These are phyloP conservation scores for Bos taurus DNA, from an alignment of 2,113 vertebrate genomes.

Conservation along the genomic window DNA sequence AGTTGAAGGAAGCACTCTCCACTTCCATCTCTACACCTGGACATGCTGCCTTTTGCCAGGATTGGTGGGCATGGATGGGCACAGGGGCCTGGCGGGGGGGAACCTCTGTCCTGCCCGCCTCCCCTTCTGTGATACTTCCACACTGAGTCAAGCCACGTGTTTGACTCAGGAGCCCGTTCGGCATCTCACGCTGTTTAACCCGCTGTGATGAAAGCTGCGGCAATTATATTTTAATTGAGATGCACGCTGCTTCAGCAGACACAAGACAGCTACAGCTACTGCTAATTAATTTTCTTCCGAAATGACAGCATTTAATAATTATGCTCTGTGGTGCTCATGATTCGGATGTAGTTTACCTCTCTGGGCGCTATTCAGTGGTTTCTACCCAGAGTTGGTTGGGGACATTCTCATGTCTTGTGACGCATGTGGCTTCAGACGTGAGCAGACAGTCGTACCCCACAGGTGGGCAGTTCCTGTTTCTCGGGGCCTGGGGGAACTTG, in stretches of 20 bases:
- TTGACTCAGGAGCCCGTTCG: conserved; percentile 36
- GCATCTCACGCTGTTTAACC: conserved; percentile 73
- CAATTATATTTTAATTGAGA: conserved; percentile 87
- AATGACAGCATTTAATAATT: conserved; percentile 85
- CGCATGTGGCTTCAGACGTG: conserved; percentile 39
- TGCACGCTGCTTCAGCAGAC: conserved; percentile 81
- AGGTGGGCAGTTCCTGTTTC: not conserved
- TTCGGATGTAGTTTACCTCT: conserved; percentile 72
- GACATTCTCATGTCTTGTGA: conserved; percentile 53
- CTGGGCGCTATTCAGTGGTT: conserved; percentile 36
- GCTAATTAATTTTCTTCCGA: conserved; percentile 85
- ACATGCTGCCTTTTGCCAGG: not conserved
- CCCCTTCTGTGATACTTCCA: not conserved
- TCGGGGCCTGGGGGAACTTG: rapidly evolving
- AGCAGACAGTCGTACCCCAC: conserved; percentile 26
- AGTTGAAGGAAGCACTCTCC: not conserved
- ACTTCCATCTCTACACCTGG: rapidly evolving
- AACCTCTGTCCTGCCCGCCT: not conserved
- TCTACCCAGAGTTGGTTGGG: conserved; percentile 64
- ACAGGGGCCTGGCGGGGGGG: not conserved
- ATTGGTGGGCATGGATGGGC: rapidly evolving
- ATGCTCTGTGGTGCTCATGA: conserved; percentile 70
- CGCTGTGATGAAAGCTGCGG: conserved; percentile 79
- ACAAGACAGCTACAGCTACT: conserved; percentile 80
- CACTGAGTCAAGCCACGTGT: not conserved